A percentile compares a stretch with the other conserved stretches of the same genome.
Evolutionary conservation across 2,113 vertebrate genomes (phyloP).

Genomic region (Amblyornis subalaris): DNA sequence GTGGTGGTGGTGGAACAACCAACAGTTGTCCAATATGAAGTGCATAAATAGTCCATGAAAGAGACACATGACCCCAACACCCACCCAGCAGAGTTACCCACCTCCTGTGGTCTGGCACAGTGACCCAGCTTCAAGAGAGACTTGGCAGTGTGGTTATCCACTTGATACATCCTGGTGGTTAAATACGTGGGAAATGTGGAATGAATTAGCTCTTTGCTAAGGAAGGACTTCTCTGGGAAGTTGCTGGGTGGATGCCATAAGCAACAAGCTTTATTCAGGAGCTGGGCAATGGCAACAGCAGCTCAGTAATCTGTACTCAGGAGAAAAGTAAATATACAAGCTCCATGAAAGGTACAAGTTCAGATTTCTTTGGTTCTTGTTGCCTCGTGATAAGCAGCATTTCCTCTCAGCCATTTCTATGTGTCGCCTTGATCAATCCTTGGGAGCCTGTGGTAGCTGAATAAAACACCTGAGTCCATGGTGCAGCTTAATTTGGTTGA

Average conservation of each 20-base stretch:
- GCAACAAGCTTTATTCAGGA: not conserved
- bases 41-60: not conserved
- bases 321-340: not conserved
- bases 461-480: not conserved
- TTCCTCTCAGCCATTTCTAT: not conserved
- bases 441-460: not conserved
- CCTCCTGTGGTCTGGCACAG: not conserved
- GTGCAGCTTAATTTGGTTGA: not conserved
- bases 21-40: not conserved
- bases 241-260: not conserved
- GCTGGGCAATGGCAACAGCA: not conserved
- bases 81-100: not conserved
- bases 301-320: not conserved
- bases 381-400: not conserved
- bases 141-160: not conserved
- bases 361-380: not conserved
- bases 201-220: not conserved
- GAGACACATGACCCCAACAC: not conserved
- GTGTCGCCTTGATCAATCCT: not conserved
- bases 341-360: not conserved
- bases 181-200: not conserved
- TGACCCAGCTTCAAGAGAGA: not conserved
- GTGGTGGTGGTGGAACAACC: not conserved
- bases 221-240: not conserved
- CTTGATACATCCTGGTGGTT: not conserved